Evolutionary conservation across 2,888 invertebrate species (phyloP), one percentile per base, ranked within the genome.

Genomic region (Herminia tarsipennalis): DNA sequence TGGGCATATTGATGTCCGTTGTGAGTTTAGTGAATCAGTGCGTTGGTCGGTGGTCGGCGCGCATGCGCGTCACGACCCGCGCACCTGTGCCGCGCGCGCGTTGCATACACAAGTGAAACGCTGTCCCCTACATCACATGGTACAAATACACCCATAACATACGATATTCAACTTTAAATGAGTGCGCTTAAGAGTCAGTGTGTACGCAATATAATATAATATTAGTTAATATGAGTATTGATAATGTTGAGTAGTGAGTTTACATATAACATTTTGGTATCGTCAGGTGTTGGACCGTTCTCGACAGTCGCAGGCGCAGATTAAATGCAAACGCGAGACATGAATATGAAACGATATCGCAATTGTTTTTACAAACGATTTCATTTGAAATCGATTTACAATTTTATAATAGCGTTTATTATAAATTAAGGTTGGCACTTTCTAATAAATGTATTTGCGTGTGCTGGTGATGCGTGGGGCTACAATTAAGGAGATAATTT

Each of bases 61-160:
- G 58, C 56, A 67, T 65, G 65, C 84, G 45, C 60, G 58, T 76
- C 86, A 81, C 83, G 83, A 56, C 52, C 53, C 57, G 70, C 81
- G 81, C 88, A 88, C 85, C 82, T 87, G 88, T 79, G 79, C 79
- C 61, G 72, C 73, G 80, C 81, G 83, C 78, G 83, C 62, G 58
- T 58, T 22, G 86, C 76, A 84, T 87, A 53, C 46, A 38, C 72
- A 73, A 86, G 16, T 37, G 40, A 36, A n/a, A 46, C 57, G 3
- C 41, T 32, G 18, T 9, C 13, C 34, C 43, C 54, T 48, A 38
- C 54, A 24, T 29, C 44, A 36, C 16, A 5, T 1, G 13, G n/a
- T 9, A 29, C 5, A n/a, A 8, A 14, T 28, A 35, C 13, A 18
- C 42, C 16, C 17, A 38, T 49, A 30, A 36, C 20, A 12, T 5